These are phyloP conservation scores for Kradibia gibbosae DNA, from an alignment of 1,140 invertebrate species.

Conservation along the genomic window DNA sequence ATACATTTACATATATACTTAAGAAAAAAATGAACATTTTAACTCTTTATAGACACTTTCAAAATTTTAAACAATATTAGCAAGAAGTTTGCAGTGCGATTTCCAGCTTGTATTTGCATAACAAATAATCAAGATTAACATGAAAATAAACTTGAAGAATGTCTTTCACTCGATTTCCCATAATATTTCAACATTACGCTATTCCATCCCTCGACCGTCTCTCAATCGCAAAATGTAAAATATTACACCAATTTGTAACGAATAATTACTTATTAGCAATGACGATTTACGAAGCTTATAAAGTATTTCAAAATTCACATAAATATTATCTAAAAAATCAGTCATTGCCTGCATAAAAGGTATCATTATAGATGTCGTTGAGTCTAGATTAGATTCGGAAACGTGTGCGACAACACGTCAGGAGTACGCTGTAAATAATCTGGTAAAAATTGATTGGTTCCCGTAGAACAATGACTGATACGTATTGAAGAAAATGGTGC, in stretches of 20 bases:
- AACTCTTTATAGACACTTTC: not conserved
- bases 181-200: not conserved
- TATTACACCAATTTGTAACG: not conserved
- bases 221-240: not conserved
- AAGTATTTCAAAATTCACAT: conserved; percentile 18
- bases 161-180: not conserved
- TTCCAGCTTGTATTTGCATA: not conserved
- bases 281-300: not conserved
- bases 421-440: not conserved
- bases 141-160: not conserved
- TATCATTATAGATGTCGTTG: not conserved
- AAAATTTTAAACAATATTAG: not conserved
- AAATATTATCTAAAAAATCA: conserved; percentile 28
- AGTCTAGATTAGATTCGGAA: not conserved
- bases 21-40: not conserved
- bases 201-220: not conserved
- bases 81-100: not conserved
- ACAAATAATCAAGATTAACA: conserved; percentile 1
- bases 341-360: conserved; percentile 5
- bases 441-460: conserved; percentile 1
- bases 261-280: conserved; percentile 3
- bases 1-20: not conserved
- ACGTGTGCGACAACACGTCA: not conserved
- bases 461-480: too few relatives aligned
- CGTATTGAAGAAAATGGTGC: too few relatives aligned